A percentile compares a stretch with the other conserved stretches of the same genome.
Conservation (phyloP, 2,797 vertebrate genomes). For the Poecilia wingei region DNA sequence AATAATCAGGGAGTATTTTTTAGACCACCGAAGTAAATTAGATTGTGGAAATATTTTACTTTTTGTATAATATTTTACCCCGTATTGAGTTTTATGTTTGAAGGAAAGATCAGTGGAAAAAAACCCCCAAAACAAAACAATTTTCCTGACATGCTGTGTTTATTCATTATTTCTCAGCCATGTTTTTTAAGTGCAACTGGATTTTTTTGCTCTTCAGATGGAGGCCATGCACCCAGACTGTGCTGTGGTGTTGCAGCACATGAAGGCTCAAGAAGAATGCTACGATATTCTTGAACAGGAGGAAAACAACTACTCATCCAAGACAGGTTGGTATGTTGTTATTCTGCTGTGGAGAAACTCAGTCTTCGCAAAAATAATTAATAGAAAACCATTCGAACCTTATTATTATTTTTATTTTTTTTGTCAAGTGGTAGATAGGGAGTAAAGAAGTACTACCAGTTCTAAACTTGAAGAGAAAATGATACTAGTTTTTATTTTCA, state of each 20-base stretch:
- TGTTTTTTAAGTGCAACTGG: not conserved
- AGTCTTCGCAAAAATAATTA: not conserved
- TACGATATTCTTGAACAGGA: conserved; percentile 62
- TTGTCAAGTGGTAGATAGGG: not conserved
- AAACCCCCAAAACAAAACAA: too few relatives aligned
- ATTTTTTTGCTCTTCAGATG: conserved; percentile 45
- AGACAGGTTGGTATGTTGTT: conserved; percentile 60
- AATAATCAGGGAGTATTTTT: conserved; percentile 5
- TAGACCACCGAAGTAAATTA: conserved; percentile 20
- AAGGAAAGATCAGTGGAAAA: not conserved
- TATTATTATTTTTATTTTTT: not conserved
- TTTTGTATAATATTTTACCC: not conserved
- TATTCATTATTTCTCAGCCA: not conserved
- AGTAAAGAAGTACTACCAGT: not conserved
- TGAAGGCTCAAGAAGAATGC: conserved; percentile 76
- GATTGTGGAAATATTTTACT: conserved; percentile 9
- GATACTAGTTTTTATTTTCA: too few relatives aligned
- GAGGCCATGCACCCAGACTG: conserved; percentile 81
- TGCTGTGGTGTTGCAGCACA: conserved; percentile 74
- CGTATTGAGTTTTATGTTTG: not conserved
- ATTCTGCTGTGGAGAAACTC: not conserved
- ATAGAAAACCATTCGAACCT: not conserved
- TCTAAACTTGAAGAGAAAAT: too few relatives aligned
- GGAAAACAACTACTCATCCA: conserved; percentile 51
- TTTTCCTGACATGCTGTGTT: not conserved